Conservation (phyloP, 2,888 invertebrate species). For the Parnassius apollo region DNA sequence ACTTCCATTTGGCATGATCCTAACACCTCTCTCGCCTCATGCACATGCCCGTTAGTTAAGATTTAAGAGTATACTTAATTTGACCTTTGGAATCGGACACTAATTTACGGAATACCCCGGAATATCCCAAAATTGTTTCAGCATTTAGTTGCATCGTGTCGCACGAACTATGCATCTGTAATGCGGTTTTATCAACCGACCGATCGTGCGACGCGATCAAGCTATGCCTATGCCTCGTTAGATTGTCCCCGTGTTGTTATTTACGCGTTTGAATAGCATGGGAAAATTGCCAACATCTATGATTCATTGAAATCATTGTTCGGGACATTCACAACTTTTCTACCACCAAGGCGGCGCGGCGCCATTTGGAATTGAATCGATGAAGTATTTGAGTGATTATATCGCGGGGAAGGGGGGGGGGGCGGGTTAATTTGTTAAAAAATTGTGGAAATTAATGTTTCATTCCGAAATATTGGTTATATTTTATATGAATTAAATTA, state of each 20-base stretch:
- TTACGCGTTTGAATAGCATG: neutral
- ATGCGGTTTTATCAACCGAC: neutral
- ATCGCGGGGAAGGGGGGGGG: neutral
- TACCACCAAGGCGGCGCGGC: no score
- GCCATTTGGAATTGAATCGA: no score
- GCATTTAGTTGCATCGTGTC: neutral
- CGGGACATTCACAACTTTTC: neutral
- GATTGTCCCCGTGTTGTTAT: neutral
- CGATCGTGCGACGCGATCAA: neutral
- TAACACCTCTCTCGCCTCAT: no score
- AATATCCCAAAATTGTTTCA: neutral
- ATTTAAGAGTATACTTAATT: no score
- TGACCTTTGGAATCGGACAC: no score
- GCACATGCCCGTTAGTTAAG: no score
- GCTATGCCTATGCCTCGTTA: neutral
- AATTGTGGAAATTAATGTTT: no score
- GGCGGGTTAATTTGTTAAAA: no score
- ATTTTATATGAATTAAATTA: no score
- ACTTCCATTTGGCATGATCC: no score
- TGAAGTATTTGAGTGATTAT: no score
- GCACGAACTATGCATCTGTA: neutral
- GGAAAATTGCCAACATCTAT: neutral
- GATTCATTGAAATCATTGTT: neutral
- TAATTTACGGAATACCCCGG: neutral
- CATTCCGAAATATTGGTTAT: no score